Evolutionary conservation across 1,140 invertebrate species (phyloP).

Genomic region (Drosophila ananassae): DNA sequence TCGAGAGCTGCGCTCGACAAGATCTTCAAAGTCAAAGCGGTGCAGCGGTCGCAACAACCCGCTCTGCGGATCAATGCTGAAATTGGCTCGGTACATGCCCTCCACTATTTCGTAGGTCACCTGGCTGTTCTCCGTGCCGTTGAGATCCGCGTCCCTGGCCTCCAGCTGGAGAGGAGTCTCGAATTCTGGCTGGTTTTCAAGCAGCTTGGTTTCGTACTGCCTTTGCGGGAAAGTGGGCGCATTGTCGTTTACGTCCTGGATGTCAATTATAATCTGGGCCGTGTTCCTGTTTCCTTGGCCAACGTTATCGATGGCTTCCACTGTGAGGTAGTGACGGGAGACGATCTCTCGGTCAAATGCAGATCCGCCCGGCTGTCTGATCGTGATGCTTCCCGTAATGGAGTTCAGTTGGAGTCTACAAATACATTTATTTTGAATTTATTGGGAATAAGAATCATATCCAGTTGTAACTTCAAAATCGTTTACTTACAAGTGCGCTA

Average conservation of each 20-base stretch:
- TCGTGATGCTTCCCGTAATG: slow-evolving; percentile 92
- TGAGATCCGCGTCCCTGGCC: slow-evolving; percentile 93
- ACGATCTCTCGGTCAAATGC: slow-evolving; percentile 95
- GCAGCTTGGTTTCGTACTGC: slow-evolving; percentile 92
- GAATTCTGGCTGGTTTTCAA: slow-evolving; percentile 92
- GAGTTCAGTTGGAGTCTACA: slow-evolving; percentile 92
- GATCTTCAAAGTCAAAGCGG: slow-evolving; percentile 92
- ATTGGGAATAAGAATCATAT: background rate
- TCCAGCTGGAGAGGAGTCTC: slow-evolving; percentile 91
- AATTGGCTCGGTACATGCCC: slow-evolving; percentile 90
- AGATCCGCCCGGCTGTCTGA: slow-evolving; percentile 89
- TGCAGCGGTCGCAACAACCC: slow-evolving; percentile 89
- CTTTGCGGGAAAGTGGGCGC: slow-evolving; percentile 92
- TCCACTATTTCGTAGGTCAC: slow-evolving; percentile 92
- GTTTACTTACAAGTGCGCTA: slow-evolving; percentile 92
- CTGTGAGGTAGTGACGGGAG: slow-evolving; percentile 94
- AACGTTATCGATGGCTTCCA: slow-evolving; percentile 95
- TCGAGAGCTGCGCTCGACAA: slow-evolving; percentile 72
- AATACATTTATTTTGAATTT: background rate
- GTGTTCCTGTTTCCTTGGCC: slow-evolving; percentile 95
- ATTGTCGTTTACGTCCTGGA: slow-evolving; percentile 96
- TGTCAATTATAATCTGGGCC: slow-evolving; percentile 92
- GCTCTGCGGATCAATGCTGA: slow-evolving; percentile 90
- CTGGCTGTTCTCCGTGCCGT: slow-evolving; percentile 94
- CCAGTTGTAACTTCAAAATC: too few species aligned